Conservation (phyloP, 2,888 invertebrate genomes). For the Gnatocerus cornutus region DNA sequence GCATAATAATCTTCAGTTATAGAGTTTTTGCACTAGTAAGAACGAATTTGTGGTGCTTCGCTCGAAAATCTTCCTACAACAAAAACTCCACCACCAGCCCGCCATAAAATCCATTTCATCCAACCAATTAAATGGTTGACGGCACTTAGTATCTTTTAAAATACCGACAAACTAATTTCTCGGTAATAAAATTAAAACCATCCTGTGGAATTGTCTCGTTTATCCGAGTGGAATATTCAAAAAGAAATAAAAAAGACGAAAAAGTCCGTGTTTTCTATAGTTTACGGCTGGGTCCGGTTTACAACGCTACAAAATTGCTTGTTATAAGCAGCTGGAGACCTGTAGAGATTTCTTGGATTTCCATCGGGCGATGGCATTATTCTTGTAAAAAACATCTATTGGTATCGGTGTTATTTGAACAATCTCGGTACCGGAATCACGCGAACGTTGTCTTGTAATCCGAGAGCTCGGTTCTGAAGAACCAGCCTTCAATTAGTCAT, state of each 20-base stretch:
- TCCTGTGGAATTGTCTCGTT: constrained; percentile 17
- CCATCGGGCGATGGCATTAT: constrained; percentile 17
- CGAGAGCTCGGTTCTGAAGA: constrained; percentile 48
- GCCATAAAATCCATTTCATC: constrained; percentile 34
- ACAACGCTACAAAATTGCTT: constrained; percentile 26
- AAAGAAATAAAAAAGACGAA: constrained; percentile 19
- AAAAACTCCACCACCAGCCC: constrained; percentile 9
- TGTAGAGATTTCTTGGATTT: constrained; percentile 48
- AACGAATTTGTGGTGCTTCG: neutral
- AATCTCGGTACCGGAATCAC: constrained; percentile 24
- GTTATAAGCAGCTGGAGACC: constrained; percentile 35
- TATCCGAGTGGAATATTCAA: constrained; percentile 18
- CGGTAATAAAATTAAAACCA: constrained; percentile 38
- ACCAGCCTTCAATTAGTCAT: constrained; percentile 61
- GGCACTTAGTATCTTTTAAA: constrained; percentile 41
- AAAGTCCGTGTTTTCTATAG: constrained; percentile 27
- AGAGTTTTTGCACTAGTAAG: neutral
- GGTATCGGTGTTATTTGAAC: constrained; percentile 12
- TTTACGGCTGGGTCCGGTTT: constrained; percentile 24
- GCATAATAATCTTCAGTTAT: neutral
- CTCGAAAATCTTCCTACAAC: neutral
- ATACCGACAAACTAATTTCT: constrained; percentile 43
- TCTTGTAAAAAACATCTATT: constrained; percentile 12
- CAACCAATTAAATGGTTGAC: constrained; percentile 40
- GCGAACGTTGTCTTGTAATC: constrained; percentile 19